phyloP scores from a whole-genome alignment of 2,797 vertebrate species.

The Eidolon dupreanum region DNA sequence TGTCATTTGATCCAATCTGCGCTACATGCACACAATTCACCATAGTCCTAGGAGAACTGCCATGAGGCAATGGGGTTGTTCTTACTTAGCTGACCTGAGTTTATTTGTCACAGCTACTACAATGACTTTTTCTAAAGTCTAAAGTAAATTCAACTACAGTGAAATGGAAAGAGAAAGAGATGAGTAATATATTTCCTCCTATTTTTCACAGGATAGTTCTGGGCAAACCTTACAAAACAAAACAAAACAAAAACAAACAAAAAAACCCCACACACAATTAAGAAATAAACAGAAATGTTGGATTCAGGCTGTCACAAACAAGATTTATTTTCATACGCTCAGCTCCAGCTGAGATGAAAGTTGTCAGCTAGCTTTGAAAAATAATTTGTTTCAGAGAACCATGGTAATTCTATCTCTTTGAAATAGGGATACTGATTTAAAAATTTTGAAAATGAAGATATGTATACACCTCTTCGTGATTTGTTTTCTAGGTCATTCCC shows the following conservation, averaged over 20 bases:
- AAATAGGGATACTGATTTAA: background rate
- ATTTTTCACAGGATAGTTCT: background rate
- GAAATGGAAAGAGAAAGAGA: background rate
- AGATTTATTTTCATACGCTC: background rate
- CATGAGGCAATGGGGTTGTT: background rate
- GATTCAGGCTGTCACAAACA: background rate
- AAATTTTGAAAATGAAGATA: background rate
- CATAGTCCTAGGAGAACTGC: background rate
- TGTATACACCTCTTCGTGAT: background rate
- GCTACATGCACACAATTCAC: background rate
- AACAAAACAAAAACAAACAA: background rate
- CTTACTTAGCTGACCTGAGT: slow-evolving; percentile 23
- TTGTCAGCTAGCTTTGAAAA: slow-evolving; percentile 35
- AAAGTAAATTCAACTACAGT: background rate
- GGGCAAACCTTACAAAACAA: background rate
- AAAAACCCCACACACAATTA: background rate
- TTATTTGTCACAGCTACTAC: background rate
- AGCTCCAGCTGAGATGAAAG: background rate
- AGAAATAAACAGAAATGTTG: background rate
- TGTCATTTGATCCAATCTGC: background rate
- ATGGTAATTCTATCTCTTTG: background rate
- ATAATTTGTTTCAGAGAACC: background rate
- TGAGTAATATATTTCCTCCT: background rate
- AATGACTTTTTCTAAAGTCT: slow-evolving; percentile 21
- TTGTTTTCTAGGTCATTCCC: background rate